Conservation (phyloP, 2,888 invertebrate species). For the Melolontha melolontha region DNA sequence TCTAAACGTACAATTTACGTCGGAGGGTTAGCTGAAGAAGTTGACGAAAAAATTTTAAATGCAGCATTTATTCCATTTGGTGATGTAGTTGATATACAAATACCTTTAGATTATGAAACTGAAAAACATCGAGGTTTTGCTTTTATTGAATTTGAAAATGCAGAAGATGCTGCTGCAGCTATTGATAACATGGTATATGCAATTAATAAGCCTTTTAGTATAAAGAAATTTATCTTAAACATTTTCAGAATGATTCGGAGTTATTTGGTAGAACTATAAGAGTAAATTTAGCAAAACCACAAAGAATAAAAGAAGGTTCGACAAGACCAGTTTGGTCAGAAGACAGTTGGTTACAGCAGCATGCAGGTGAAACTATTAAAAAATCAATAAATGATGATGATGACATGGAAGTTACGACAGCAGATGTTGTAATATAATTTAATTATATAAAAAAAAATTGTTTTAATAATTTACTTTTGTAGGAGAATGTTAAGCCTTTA, state of each 20-base stretch:
- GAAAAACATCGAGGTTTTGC: slow-evolving; percentile 99
- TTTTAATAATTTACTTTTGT: slow-evolving; percentile 37
- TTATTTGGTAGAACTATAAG: slow-evolving; percentile 95
- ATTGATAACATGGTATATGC: slow-evolving; percentile 95
- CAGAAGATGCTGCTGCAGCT: slow-evolving; percentile 98
- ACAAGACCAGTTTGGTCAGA: slow-evolving; percentile 98
- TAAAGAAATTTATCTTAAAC: slow-evolving; percentile 22
- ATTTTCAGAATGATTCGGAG: slow-evolving; percentile 91
- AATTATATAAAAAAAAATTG: too few relatives aligned
- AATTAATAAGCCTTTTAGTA: slow-evolving; percentile 33
- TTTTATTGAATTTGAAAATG: slow-evolving; percentile 96
- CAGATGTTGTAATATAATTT: slow-evolving; percentile 11
- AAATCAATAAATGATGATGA: slow-evolving; percentile 62
- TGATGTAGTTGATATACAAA: slow-evolving; percentile 97
- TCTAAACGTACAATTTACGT: slow-evolving; percentile 87
- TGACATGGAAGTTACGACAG: slow-evolving; percentile 56
- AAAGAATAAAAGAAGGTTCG: slow-evolving; percentile 95
- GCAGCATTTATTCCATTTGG: slow-evolving; percentile 99
- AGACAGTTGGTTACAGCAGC: slow-evolving; percentile 97
- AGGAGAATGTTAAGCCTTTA: slow-evolving; percentile 48
- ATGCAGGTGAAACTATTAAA: slow-evolving; percentile 90
- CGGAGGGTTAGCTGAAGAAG: slow-evolving; percentile 93
- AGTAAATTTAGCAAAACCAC: slow-evolving; percentile 97
- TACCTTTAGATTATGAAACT: slow-evolving; percentile 97
- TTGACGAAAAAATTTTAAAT: slow-evolving; percentile 93